Percentiles rank a stretch among this genome's conserved stretches.
Evolutionary conservation across 2,797 vertebrate genomes (phyloP).

Genomic region (Anomalospiza imberbis): DNA sequence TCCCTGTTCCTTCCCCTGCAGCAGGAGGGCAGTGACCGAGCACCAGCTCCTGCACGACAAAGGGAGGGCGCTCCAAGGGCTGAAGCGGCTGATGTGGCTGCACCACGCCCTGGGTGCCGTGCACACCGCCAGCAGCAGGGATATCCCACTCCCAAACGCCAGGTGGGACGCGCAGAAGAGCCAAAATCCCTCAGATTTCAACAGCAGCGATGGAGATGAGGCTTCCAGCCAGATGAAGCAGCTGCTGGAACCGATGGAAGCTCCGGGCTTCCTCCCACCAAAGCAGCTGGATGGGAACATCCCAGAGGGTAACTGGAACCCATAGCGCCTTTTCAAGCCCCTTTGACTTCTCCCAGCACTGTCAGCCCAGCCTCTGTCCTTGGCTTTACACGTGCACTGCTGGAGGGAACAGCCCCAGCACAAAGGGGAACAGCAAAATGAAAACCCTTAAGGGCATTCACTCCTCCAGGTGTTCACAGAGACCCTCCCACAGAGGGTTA

Average conservation of each 20-base stretch:
- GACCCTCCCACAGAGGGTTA: rapidly evolving
- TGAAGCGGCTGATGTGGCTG: slow-evolving; percentile 83
- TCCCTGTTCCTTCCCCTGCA: neutral
- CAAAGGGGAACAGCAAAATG: neutral
- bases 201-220: neutral
- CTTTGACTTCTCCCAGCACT: neutral
- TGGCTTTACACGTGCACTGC: neutral
- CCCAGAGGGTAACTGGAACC: neutral
- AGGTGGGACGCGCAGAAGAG: neutral
- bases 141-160: neutral
- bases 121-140: slow-evolving; percentile 77
- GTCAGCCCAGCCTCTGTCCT: neutral
- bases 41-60: slow-evolving; percentile 50
- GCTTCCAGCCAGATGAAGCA: neutral
- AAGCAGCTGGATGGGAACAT: neutral
- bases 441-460: neutral
- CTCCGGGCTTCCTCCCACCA: neutral
- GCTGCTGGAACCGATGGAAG: neutral
- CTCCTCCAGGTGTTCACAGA: neutral
- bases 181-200: neutral
- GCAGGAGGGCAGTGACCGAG: slow-evolving; percentile 61
- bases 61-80: slow-evolving; percentile 74
- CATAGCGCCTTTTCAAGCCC: neutral
- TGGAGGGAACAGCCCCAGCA: neutral
- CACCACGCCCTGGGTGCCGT: slow-evolving; percentile 76